Conservation (phyloP, 2,797 vertebrate species). For the Margarornis squamiger region DNA sequence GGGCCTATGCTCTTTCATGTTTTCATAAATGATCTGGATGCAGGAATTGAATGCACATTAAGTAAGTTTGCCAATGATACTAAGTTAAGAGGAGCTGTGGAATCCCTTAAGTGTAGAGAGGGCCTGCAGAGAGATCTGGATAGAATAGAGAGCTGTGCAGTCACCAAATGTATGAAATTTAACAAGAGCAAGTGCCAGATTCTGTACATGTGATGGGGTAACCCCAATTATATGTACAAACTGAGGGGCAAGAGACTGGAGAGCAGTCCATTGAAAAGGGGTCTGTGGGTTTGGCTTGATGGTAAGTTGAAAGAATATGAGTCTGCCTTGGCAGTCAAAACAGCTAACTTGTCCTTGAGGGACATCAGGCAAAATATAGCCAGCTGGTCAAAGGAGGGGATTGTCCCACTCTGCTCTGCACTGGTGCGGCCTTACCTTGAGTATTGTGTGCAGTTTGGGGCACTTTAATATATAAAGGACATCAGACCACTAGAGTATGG, state of each 20-base stretch:
- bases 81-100: neutral
- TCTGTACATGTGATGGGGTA: neutral
- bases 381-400: neutral
- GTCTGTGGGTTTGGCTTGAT: neutral
- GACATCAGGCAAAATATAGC: neutral
- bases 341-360: neutral
- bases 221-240: neutral
- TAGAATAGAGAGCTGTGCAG: neutral
- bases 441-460: neutral
- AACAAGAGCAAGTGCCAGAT: neutral
- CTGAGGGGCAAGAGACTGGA: neutral
- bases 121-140: neutral
- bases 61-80: neutral
- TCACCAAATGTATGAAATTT: neutral
- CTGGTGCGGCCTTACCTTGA: neutral
- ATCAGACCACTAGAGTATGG: neutral
- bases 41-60: neutral
- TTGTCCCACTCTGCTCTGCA: neutral
- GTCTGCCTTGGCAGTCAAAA: neutral
- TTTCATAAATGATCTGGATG: neutral
- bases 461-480: neutral
- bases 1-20: neutral
- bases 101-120: no score
- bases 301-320: neutral
- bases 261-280: neutral